Percentiles rank a stretch among this genome's conserved stretches.
These are phyloP conservation scores for Pissodes strobi DNA, from an alignment of 1,140 invertebrate genomes.

Conservation along the genomic window DNA sequence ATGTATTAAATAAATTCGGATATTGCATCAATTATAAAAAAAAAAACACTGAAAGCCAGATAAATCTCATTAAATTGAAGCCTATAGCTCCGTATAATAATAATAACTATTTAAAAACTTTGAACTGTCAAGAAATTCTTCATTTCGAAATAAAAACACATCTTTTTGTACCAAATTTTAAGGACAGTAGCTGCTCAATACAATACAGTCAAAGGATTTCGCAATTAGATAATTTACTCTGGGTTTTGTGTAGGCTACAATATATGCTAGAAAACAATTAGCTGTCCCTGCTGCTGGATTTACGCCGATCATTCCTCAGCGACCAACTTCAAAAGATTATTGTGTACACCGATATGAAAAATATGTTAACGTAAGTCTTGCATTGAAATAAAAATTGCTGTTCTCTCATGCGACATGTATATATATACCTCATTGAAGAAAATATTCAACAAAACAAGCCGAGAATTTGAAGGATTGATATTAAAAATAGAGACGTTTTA, in stretches of 20 bases:
- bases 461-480: constrained; percentile 21
- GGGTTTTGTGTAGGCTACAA: constrained; percentile 32
- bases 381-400: constrained; percentile 21
- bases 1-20: constrained; percentile 23
- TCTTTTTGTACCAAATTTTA: constrained; percentile 8
- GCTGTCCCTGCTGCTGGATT: constrained; percentile 26
- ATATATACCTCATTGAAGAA: constrained; percentile 31
- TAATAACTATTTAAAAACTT: constrained; percentile 20
- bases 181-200: constrained; percentile 17
- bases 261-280: constrained; percentile 22
- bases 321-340: constrained; percentile 7
- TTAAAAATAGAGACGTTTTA: background rate
- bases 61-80: too few species aligned
- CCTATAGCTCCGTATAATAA: too few species aligned
- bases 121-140: constrained; percentile 24
- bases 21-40: constrained; percentile 32
- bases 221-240: constrained; percentile 24
- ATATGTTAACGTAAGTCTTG: constrained; percentile 29
- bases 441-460: constrained; percentile 26
- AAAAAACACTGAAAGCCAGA: too few species aligned
- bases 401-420: constrained; percentile 23
- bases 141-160: constrained; percentile 11
- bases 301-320: constrained; percentile 26
- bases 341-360: constrained; percentile 30
- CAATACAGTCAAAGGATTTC: constrained; percentile 14